Conservation (phyloP, 2,113 vertebrate species). For the Pantherophis guttatus region DNA sequence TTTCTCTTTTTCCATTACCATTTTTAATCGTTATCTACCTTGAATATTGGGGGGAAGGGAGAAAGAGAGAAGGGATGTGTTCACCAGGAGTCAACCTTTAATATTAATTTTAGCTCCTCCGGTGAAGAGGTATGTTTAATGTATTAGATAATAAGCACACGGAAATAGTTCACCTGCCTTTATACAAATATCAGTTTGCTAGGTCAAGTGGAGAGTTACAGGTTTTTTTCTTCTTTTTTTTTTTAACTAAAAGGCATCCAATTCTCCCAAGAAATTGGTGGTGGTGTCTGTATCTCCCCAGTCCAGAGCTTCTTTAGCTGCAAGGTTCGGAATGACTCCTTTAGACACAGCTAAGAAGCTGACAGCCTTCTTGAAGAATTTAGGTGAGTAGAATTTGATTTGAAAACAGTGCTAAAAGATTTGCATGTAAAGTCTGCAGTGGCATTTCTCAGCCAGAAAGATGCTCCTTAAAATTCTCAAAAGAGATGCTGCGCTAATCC, state of each 20-base stretch:
- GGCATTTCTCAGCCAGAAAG: background rate
- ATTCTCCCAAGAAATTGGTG: conserved; percentile 75
- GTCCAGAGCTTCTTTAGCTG: conserved; percentile 88
- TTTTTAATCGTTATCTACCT: background rate
- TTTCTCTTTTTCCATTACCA: background rate
- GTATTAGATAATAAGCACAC: background rate
- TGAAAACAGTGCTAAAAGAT: background rate
- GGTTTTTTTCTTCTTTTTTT: background rate
- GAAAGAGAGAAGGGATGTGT: background rate
- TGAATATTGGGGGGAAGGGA: background rate
- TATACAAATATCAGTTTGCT: background rate
- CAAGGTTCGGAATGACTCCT: conserved; percentile 74
- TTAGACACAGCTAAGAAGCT: conserved; percentile 81
- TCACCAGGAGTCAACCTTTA: background rate
- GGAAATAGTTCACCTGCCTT: background rate
- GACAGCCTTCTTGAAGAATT: conserved; percentile 82
- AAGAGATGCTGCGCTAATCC: background rate
- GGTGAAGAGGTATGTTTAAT: background rate
- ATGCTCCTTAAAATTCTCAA: background rate
- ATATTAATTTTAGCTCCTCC: background rate
- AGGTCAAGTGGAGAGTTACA: background rate
- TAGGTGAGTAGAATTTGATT: conserved; percentile 70
- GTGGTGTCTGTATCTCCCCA: conserved; percentile 92
- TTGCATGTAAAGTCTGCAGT: background rate
- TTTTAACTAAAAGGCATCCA: conserved; percentile 40